Base-by-base conservation (phyloP, 1,140 invertebrate species). In the Cyclina sinensis region DNA sequence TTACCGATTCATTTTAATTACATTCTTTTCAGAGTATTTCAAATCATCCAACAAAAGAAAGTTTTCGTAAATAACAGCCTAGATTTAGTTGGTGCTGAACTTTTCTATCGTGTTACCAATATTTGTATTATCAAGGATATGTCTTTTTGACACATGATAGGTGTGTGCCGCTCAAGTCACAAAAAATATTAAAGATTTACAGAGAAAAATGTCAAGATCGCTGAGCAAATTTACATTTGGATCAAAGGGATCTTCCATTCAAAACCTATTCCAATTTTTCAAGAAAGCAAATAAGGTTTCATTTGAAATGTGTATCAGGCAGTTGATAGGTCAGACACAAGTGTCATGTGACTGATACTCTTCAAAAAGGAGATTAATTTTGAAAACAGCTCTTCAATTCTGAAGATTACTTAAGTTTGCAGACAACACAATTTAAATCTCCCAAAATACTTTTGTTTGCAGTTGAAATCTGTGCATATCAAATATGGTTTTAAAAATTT, bases 181-280 rank as follows among this genome's bases (percentile, higher is more conserved):
- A 79, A 79, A 79, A 54, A 51, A 78, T 87, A 80, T 80, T 87
- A 70, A 70, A 87, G 85, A 87, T 70, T 87, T 87, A 87, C 30
- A 46, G 85, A 87, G 54, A 87, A 87, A 65, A 80, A 87, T 87
- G 85, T 87, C 85, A 80, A 87, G 85, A 87, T 87, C 32, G 57
- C 39, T 87, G 74, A 46, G 51, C 76, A 87, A 87, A 87, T 87
- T 65, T 87, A 70, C 76, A 24, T 80, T 87, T 51, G 85, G 85
- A 87, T 87, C 85, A 87, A 87, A 87, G 85, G 79, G 85, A 87
- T 87, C 76, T 87, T 65, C 74, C 43, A 78, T 87, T 87, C 85
- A 87, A 87, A 87, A 80, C 48, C 74, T 68, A 78, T 80, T 68
- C 85, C 73, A 87, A 62, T 80, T 87, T 87, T 87, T 87, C 74